These are phyloP conservation scores for Tetheella fluctuosa DNA, from an alignment of 2,888 invertebrate species.

Conservation along the genomic window DNA sequence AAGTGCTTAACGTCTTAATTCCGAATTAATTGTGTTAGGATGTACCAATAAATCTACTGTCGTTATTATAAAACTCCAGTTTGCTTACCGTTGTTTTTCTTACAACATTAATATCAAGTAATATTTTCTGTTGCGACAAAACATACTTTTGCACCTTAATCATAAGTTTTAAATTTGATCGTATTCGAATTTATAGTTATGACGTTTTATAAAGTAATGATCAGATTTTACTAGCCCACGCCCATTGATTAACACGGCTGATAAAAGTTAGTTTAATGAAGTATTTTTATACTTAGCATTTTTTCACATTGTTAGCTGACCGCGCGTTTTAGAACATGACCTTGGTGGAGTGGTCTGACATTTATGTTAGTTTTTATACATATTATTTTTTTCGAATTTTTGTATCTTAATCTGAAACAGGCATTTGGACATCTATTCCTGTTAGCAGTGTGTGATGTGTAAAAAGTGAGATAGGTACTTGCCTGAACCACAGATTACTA, in stretches of 20 bases:
- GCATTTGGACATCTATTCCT: too few species aligned
- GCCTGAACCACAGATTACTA: too few species aligned
- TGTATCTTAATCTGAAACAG: background rate
- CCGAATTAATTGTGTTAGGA: slow-evolving; percentile 67
- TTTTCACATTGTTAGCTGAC: slow-evolving; percentile 75
- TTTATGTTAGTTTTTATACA: background rate
- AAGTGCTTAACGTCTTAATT: slow-evolving; percentile 66
- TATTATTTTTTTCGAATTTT: background rate
- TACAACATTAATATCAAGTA: slow-evolving; percentile 14
- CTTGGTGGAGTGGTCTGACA: slow-evolving; percentile 24
- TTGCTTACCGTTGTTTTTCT: slow-evolving; percentile 53
- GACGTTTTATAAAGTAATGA: slow-evolving; percentile 11
- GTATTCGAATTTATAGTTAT: slow-evolving; percentile 14
- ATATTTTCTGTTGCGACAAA: slow-evolving; percentile 4
- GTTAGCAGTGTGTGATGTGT: too few species aligned
- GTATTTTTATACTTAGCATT: slow-evolving; percentile 75
- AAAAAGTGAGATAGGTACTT: too few species aligned
- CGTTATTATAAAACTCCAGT: slow-evolving; percentile 66
- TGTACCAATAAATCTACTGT: slow-evolving; percentile 70
- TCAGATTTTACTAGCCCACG: slow-evolving; percentile 61
- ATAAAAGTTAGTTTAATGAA: slow-evolving; percentile 76
- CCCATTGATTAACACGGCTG: slow-evolving; percentile 76
- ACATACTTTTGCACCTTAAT: slow-evolving; percentile 22
- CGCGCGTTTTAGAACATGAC: slow-evolving; percentile 40
- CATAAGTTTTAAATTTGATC: slow-evolving; percentile 28